Conservation (phyloP, 2,113 vertebrate genomes). For the Conger conger region DNA sequence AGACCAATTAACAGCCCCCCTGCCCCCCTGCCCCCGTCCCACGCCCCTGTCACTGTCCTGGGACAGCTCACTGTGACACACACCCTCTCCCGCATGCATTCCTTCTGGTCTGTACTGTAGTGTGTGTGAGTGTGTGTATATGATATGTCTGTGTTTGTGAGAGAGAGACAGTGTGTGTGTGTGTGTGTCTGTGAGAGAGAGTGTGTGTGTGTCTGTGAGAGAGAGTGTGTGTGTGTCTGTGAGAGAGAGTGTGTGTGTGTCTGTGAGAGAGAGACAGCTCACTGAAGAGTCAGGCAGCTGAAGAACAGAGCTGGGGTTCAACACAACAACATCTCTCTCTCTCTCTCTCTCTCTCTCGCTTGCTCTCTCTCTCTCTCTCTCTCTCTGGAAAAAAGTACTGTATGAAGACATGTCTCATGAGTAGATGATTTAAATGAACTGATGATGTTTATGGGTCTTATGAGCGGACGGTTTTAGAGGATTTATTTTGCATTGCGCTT, state of each 20-base stretch:
- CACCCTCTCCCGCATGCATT: not conserved
- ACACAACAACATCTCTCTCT: constrained; percentile 15
- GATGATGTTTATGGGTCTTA: no score
- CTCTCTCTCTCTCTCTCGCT: not conserved
- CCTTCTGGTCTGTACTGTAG: not conserved
- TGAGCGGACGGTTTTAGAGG: not conserved
- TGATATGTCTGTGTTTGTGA: no score
- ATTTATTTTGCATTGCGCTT: not conserved
- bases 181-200: not conserved
- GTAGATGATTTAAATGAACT: not conserved
- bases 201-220: not conserved
- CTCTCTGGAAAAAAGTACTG: no score
- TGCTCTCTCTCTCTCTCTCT: no score
- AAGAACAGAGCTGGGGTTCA: not conserved
- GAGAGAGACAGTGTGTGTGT: no score
- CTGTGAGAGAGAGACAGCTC: not conserved
- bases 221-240: not conserved
- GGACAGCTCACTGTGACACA: not conserved
- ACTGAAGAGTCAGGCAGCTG: not conserved
- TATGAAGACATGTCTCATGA: no score
- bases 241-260: not conserved
- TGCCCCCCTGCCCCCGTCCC: not conserved
- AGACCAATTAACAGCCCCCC: constrained; percentile 13
- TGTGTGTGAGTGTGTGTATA: no score
- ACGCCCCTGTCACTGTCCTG: not conserved